A percentile compares a stretch with the other conserved stretches of the same genome.
phyloP scores from a whole-genome alignment of 64 coral and sea anemone genomes.

The Pachyseris speciosa region DNA sequence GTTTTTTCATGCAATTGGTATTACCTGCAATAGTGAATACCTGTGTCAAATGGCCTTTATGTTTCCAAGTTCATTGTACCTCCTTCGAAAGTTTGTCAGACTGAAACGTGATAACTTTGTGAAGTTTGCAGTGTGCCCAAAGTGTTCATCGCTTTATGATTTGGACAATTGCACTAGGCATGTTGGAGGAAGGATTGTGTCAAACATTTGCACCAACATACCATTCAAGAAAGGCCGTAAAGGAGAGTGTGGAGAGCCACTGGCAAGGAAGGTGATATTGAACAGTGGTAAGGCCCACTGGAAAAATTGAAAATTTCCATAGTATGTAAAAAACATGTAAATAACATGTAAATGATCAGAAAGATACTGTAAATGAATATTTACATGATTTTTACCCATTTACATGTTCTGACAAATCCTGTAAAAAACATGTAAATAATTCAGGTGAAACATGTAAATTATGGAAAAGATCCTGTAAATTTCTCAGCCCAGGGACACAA shows the following conservation, averaged over 20 bases:
- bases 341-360: too few species aligned
- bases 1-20: conserved; percentile 23
- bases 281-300: too few species aligned
- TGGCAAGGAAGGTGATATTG: conserved; percentile 34
- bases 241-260: conserved; percentile 24
- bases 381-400: too few species aligned
- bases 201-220: background rate
- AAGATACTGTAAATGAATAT: too few species aligned
- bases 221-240: background rate
- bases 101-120: conserved; percentile 39
- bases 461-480: too few species aligned
- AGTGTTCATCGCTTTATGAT: conserved; percentile 31
- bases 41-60: background rate
- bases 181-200: conserved; percentile 8
- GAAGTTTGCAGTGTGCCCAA: conserved; percentile 64
- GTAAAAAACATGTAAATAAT: too few species aligned
- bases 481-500: too few species aligned
- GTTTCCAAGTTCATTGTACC: too few species aligned
- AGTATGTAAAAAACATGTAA: too few species aligned
- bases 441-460: too few species aligned
- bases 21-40: conserved; percentile 20
- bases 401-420: too few species aligned
- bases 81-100: conserved; percentile 13
- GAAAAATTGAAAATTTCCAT: too few species aligned
- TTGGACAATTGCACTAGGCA: conserved; percentile 26